phyloP scores from a whole-genome alignment of 2,888 invertebrate species.

The Ceraclea dissimilis region DNA sequence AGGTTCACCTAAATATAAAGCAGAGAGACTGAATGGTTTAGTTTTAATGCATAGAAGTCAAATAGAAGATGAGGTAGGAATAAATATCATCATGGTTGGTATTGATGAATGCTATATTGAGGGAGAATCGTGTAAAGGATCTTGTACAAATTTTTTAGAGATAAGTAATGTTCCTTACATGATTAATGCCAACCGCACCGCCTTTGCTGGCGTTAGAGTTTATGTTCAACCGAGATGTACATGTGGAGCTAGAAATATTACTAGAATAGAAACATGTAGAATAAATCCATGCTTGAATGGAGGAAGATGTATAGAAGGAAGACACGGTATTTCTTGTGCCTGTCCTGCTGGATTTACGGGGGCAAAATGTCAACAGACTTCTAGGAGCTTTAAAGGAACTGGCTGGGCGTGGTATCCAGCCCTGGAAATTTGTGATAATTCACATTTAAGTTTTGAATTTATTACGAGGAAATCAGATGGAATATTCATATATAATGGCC shows the following conservation, averaged over 20 bases:
- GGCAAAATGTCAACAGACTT: constrained; percentile 53
- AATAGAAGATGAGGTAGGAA: constrained; percentile 65
- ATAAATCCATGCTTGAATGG: constrained; percentile 70
- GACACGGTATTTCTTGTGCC: constrained; percentile 53
- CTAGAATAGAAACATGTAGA: constrained; percentile 60
- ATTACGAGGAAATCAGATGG: constrained; percentile 45
- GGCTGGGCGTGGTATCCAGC: constrained; percentile 55
- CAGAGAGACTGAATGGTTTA: constrained; percentile 68
- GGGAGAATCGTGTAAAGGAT: constrained; percentile 66
- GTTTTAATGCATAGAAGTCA: constrained; percentile 65
- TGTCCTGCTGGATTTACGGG: constrained; percentile 50
- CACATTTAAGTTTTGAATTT: constrained; percentile 51
- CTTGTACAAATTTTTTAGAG: constrained; percentile 67
- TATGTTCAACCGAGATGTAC: constrained; percentile 65
- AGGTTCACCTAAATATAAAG: constrained; percentile 63
- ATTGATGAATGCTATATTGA: constrained; percentile 72
- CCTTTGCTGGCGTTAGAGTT: constrained; percentile 74
- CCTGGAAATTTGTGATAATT: constrained; percentile 48
- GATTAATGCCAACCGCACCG: constrained; percentile 78
- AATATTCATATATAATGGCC: constrained; percentile 53
- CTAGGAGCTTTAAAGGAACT: constrained; percentile 46
- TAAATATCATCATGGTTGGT: constrained; percentile 74
- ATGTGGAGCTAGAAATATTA: constrained; percentile 66
- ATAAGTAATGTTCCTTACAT: constrained; percentile 63
- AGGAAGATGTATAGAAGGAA: constrained; percentile 67